A percentile compares a stretch with the other conserved stretches of the same genome.
Evolutionary conservation across 2,797 vertebrate genomes (phyloP).

Genomic region (Amblyraja radiata): DNA sequence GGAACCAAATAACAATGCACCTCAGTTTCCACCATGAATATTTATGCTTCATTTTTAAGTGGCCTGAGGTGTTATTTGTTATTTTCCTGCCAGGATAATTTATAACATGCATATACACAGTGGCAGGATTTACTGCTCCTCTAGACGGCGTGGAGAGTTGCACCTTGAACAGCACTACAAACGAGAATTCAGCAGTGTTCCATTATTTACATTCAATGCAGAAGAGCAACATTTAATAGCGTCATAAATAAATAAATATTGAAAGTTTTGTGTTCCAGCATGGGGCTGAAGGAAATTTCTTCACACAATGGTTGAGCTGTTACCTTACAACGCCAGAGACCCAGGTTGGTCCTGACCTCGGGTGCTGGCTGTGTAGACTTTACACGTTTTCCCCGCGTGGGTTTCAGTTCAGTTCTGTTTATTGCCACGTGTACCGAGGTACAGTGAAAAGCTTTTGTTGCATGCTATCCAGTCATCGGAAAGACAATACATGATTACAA

Average conservation of each 20-base stretch:
- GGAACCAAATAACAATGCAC: slow-evolving; percentile 27
- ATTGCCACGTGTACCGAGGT: too few species aligned
- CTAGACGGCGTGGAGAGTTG: not conserved
- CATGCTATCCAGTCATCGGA: too few species aligned
- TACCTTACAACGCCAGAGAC: too few species aligned
- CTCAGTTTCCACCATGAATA: slow-evolving; percentile 25
- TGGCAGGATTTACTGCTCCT: not conserved
- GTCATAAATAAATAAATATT: not conserved
- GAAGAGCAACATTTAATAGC: not conserved
- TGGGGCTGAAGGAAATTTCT: not conserved
- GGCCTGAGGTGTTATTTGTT: not conserved
- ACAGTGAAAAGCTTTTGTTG: too few species aligned
- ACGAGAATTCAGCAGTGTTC: not conserved
- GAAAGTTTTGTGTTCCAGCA: not conserved
- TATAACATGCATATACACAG: not conserved
- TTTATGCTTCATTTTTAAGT: slow-evolving; percentile 4
- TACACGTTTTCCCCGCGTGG: too few species aligned
- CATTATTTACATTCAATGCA: slow-evolving; percentile 12
- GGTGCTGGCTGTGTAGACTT: too few species aligned
- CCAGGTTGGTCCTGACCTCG: too few species aligned
- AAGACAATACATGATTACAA: too few species aligned
- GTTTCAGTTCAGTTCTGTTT: too few species aligned
- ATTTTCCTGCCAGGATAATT: slow-evolving; percentile 15
- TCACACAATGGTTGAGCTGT: too few species aligned
- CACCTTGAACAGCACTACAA: not conserved